Evolutionary conservation across 2,113 vertebrate species (phyloP).

Genomic region (Paralichthys olivaceus): DNA sequence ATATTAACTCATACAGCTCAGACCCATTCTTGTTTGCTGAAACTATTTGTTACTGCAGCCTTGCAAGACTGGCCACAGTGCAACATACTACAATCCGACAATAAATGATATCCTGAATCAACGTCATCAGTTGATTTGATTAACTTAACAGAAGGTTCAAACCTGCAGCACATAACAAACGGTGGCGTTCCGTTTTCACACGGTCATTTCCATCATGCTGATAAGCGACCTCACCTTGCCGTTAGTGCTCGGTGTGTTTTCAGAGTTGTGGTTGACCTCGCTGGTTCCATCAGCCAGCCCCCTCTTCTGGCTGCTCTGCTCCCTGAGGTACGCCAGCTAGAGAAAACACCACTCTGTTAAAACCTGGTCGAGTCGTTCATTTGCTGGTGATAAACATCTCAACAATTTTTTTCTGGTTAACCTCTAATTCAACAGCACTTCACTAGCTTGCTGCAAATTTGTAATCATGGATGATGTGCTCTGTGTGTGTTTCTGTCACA

Average conservation of each 20-base stretch:
- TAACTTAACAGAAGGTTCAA: slow-evolving; percentile 7
- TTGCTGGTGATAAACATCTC: neutral
- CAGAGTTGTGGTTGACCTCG: slow-evolving; percentile 88
- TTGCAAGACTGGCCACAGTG: too few relatives aligned
- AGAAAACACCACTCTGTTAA: slow-evolving; percentile 21
- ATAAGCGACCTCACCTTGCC: slow-evolving; percentile 86
- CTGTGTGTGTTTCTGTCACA: neutral
- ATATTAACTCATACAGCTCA: neutral
- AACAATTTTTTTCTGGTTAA: neutral
- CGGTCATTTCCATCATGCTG: too few relatives aligned
- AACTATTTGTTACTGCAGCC: neutral
- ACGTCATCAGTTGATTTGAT: neutral
- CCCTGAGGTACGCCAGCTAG: slow-evolving; percentile 91
- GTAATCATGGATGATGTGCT: neutral
- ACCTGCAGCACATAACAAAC: slow-evolving; percentile 7
- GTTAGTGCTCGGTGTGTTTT: slow-evolving; percentile 88
- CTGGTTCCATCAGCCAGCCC: slow-evolving; percentile 84
- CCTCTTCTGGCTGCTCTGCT: slow-evolving; percentile 93
- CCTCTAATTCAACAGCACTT: neutral
- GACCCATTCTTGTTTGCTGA: neutral
- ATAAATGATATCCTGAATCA: too few relatives aligned
- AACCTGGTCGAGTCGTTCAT: neutral
- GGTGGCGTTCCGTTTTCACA: neutral
- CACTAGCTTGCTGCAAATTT: neutral
- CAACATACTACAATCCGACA: too few relatives aligned